Percentiles rank a stretch among this genome's conserved stretches.
Conservation (phyloP, 2,797 vertebrate genomes). For the Bradypus variegatus region DNA sequence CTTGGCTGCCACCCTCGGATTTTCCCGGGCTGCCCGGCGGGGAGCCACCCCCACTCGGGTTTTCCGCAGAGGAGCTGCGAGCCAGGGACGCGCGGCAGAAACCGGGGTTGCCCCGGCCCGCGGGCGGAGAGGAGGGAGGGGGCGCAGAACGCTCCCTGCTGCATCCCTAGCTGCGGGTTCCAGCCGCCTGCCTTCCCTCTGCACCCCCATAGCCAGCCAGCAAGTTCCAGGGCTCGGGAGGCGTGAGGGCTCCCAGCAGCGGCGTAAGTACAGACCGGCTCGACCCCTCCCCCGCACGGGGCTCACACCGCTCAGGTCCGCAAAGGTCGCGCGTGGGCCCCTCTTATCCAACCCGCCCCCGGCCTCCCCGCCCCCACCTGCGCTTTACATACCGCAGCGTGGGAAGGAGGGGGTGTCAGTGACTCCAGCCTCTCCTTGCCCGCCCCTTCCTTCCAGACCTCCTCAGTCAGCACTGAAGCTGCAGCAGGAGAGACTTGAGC, state of each 20-base stretch:
- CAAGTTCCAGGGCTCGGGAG: not conserved
- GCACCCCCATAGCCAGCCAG: not conserved
- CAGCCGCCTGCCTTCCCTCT: not conserved
- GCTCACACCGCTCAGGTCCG: not conserved
- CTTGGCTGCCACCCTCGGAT: slow-evolving; percentile 61
- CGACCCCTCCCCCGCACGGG: slow-evolving; percentile 55
- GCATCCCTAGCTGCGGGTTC: slow-evolving; percentile 36
- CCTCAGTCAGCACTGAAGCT: slow-evolving; percentile 42
- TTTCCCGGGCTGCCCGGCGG: slow-evolving; percentile 54
- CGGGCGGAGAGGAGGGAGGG: slow-evolving; percentile 29
- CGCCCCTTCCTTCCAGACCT: slow-evolving; percentile 50
- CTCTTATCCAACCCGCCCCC: not conserved
- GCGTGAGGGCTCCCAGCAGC: not conserved
- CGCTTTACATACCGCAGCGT: slow-evolving; percentile 50
- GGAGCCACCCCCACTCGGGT: slow-evolving; percentile 59
- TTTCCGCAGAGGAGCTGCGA: slow-evolving; percentile 65
- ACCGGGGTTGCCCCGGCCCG: slow-evolving; percentile 37
- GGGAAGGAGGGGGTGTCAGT: slow-evolving; percentile 41
- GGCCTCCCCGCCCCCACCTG: not conserved
- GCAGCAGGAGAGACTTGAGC: slow-evolving; percentile 60
- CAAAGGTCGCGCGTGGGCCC: slow-evolving; percentile 17
- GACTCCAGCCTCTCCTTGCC: slow-evolving; percentile 43
- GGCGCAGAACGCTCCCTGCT: not conserved
- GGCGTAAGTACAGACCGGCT: slow-evolving; percentile 35
- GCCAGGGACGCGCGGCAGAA: slow-evolving; percentile 58